Evolutionary conservation across 2,888 invertebrate genomes (phyloP), one percentile per base, ranked within the genome.

Genomic region (Drosophila aldrichi): DNA sequence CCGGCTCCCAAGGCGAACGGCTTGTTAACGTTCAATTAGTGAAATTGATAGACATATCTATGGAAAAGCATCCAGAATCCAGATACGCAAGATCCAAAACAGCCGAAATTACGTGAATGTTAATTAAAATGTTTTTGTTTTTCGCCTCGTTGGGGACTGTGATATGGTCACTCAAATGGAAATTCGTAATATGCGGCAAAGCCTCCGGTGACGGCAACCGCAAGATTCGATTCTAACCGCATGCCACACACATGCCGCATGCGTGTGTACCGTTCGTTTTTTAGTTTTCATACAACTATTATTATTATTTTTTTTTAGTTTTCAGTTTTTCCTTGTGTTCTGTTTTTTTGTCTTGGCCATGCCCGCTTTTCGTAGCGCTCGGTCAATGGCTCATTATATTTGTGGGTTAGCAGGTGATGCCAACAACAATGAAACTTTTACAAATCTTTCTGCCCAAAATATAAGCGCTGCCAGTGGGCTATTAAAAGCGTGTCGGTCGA

Each of bases 361-460:
- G 74, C 57, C 67, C 70, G 77, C 75, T 77, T 74, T 79, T 22
- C 55, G 44, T 44, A 29, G 40, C 29, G 51, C 44, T 70, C 68
- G 81, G 88, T 79, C 80, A 86, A 85, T 82, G 88, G 83, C 81
- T 90, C 88, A 89, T 90, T 90, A 89, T 84, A 77, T 89, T 90
- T 89, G 72, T 89, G 90, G 89, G 90, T 89, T 86, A 89, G 88
- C 88, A 89, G 89, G 90, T 89, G 90, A 90, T 78, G 79, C 70
- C 62, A 67, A 65, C 78, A 64, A 66, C 77, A 84, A 79, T 61
- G 63, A 57, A 69, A 55, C 75, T 75, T 62, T 73, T 71, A 75
- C 62, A 68, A 70, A 74, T 60, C 60, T 63, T 29, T 29, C 29
- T 73, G 55, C 65, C 77, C 68, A 70, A 74, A 74, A 61, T 67